Evolutionary conservation across 2,797 vertebrate species (phyloP), one percentile per base, ranked within the genome.

Genomic region (Bufotes viridis): DNA sequence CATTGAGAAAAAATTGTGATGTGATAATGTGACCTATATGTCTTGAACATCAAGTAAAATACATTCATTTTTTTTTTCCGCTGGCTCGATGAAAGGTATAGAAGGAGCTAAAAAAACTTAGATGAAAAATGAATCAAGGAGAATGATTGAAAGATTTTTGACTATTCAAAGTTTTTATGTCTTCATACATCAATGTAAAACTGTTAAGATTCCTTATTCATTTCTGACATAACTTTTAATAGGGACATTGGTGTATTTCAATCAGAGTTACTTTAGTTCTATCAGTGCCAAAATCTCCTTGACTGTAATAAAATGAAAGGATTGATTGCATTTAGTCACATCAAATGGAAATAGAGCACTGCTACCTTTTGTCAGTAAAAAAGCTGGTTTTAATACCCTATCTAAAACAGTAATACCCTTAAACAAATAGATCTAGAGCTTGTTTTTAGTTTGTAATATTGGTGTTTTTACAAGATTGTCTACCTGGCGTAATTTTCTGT

Each of bases 391-490:
- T 94, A 94, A 93, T 92, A 93, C 92, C 91, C 90, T 90, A 91
- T 93, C 29, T 88, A 92, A 93, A 93, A 93, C 90, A 92, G 92
- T 93, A 93, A 94, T 94, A 94, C 93, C 92, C 92, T 94, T 94
- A 94, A 94, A 93, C 92, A 94, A 94, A 95, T 93, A 93, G 91
- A 92, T 92, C 90, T n/a, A n/a, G n/a, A n/a, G 91, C 91, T 95
- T 92, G 91, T 93, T 93, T 94, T 94, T 94, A 93, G 92, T 93
- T 93, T 94, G 93, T 93, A 94, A 93, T 95, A 93, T 92, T 90
- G 90, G 90, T 93, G 89, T 90, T 94, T 94, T 94, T 94, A 93
- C 91, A 92, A 93, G 92, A 93, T 91, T 93, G 93, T 92, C 92
- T 92, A 90, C 91, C 92, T 92, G 92, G 92, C 91, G 92, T 93